phyloP scores from a whole-genome alignment of 1,140 invertebrate species.

The Eciton burchellii region DNA sequence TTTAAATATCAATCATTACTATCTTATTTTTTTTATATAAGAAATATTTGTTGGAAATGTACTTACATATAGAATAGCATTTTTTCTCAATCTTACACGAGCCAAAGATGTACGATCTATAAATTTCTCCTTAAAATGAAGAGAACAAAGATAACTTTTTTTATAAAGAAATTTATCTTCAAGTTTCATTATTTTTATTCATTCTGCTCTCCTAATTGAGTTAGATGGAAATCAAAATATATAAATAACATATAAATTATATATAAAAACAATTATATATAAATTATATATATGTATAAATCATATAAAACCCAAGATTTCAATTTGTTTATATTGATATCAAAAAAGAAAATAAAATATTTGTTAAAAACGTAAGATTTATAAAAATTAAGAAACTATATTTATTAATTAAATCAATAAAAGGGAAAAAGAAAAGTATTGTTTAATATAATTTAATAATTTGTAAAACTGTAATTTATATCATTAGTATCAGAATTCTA shows the following conservation, averaged over 20 bases:
- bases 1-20: too few relatives aligned
- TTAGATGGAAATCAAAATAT: constrained; percentile 28
- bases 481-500: not conserved
- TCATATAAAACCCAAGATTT: not conserved
- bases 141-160: not conserved
- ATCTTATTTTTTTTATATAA: constrained; percentile 16
- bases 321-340: not conserved
- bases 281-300: not conserved
- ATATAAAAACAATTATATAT: not conserved
- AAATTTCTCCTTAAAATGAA: constrained; percentile 14
- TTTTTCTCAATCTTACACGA: not conserved
- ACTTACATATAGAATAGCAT: constrained; percentile 22
- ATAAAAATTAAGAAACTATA: too few relatives aligned
- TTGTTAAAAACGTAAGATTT: not conserved
- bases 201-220: not conserved
- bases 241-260: too few relatives aligned
- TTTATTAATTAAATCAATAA: not conserved
- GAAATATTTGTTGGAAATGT: constrained; percentile 13
- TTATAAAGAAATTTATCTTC: not conserved
- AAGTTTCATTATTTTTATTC: constrained; percentile 11
- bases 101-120: constrained; percentile 18
- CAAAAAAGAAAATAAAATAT: not conserved
- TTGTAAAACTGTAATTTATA: not conserved
- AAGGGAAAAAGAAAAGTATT: not conserved
- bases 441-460: too few relatives aligned